Conservation (phyloP, 1,140 invertebrate species). For the Teleogryllus occipitalis region DNA sequence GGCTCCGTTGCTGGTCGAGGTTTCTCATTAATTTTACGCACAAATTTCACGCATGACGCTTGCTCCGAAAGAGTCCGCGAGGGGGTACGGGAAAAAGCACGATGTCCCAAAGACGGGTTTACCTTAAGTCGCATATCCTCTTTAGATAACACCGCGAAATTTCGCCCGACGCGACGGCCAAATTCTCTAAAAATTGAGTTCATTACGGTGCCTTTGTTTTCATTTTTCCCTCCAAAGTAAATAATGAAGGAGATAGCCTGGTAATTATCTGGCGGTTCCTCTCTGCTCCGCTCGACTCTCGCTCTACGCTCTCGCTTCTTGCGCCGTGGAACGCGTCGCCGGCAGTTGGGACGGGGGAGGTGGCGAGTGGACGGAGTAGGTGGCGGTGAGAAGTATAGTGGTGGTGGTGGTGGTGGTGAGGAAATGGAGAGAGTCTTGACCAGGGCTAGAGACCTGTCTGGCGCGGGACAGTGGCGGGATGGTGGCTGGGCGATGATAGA, state of each 20-base stretch:
- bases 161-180: background rate
- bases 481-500: no score
- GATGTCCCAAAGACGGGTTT: background rate
- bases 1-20: no score
- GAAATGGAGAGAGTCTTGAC: no score
- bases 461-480: no score
- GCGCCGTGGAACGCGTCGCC: no score
- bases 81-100: background rate
- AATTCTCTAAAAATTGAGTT: constrained; percentile 6
- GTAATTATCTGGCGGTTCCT: background rate
- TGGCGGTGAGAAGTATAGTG: no score
- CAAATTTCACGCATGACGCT: background rate
- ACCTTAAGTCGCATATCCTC: constrained; percentile 3
- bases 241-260: background rate
- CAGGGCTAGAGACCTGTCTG: no score
- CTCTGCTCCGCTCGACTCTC: background rate
- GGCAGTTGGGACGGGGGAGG: no score
- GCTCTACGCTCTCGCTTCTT: background rate
- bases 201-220: background rate
- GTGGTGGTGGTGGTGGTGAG: no score
- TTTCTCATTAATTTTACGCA: background rate
- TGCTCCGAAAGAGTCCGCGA: background rate
- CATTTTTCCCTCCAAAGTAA: constrained; percentile 4
- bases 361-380: no score
- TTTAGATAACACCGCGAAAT: background rate